Evolutionary conservation across 2,888 invertebrate genomes (phyloP), one percentile per base, ranked within the genome.

Genomic region (Helobdella robusta): DNA sequence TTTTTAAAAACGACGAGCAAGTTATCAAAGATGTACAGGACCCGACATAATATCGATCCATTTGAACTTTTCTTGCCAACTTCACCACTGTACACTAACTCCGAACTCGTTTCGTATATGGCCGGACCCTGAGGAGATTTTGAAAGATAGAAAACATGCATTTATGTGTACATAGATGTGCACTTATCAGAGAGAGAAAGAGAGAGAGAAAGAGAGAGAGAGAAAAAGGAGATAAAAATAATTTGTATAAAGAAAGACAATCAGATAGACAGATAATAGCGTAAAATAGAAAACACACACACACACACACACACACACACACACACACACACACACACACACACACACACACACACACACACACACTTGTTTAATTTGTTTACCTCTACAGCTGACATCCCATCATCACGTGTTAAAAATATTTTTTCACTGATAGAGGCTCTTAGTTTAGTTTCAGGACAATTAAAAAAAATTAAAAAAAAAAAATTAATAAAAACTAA

Each of bases 1-100:
- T 86, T 88, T 81, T 88, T 89, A 79, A 89, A 89, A 76, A 89
- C 87, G 68, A 91, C 84, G 64, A 90, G 81, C 75, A 89, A 88
- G 77, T 88, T 87, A 76, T 90, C 89, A 78, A 91, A 89, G 30
- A 91, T 83, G 77, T 89, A 89, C 66, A 89, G 82, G 25, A 85
- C 86, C 70, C 88, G 85, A 73, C 87, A 88, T 74, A 86, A 87
- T 64, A 87, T 86, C 87, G 88, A 89, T 65, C 78, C 78, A 77
- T 87, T 85, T 5, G 56, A 46, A 72, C 88, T 87, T 56, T 88
- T 85, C 73, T 87, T 84, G 60, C 85, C 84, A 11, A 87, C 86
- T 76, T 90, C 89, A 40, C 89, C 89, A 66, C 87, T 87, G 76
- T 87, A 84, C 74, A 91, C 87, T 73, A 89, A 82, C 74, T 87